phyloP scores from a whole-genome alignment of 2,113 vertebrate genomes.

The Microtus pennsylvanicus region DNA sequence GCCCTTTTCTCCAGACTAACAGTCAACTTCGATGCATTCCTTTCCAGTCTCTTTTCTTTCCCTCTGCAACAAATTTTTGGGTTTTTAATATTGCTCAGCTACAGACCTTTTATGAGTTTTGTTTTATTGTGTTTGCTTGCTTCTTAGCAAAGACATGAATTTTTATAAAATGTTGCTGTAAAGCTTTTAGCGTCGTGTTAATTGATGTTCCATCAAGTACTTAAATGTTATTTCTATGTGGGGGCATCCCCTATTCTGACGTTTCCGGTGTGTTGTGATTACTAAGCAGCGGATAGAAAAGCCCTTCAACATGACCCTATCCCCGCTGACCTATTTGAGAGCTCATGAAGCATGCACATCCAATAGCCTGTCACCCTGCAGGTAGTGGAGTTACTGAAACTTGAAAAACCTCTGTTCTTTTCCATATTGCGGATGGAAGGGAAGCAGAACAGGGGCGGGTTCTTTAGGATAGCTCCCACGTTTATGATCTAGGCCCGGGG shows the following conservation, averaged over 20 bases:
- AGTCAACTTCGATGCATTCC: background rate
- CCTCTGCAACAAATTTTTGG: background rate
- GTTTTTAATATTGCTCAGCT: background rate
- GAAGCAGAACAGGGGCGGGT: background rate
- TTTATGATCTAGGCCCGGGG: background rate
- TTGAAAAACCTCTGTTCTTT: background rate
- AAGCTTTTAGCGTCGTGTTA: background rate
- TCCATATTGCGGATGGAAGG: background rate
- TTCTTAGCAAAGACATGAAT: background rate
- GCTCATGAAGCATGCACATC: background rate
- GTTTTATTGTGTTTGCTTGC: background rate
- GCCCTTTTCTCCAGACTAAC: background rate
- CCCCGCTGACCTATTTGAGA: background rate
- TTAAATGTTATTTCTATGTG: background rate
- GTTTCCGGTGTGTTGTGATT: background rate
- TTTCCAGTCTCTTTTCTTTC: background rate
- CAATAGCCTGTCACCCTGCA: background rate
- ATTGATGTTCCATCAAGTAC: background rate
- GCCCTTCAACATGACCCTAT: background rate
- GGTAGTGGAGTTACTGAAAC: background rate
- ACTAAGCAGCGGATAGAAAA: background rate
- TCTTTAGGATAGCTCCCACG: background rate
- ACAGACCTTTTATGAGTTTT: background rate
- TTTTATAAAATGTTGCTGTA: background rate
- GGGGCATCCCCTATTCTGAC: background rate